phyloP scores from a whole-genome alignment of 1,140 invertebrate species.

The Bombus balteatus region DNA sequence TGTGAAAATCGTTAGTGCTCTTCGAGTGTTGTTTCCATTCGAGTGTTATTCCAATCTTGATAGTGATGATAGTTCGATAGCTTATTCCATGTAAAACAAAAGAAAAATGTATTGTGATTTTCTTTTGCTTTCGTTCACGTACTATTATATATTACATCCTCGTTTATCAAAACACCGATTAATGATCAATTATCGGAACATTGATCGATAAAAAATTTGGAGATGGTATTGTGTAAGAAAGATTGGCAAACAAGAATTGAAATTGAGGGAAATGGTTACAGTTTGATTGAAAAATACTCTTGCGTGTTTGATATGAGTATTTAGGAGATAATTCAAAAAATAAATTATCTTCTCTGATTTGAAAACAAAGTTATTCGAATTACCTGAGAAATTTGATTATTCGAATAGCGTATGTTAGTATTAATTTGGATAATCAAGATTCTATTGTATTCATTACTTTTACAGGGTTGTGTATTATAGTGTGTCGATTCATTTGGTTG shows the following conservation, averaged over 20 bases:
- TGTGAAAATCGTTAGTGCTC: not conserved
- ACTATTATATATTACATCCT: not conserved
- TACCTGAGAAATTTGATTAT: not conserved
- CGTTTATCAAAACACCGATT: not conserved
- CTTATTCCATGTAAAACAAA: not conserved
- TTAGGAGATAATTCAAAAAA: not conserved
- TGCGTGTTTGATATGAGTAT: not conserved
- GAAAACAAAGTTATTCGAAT: not conserved
- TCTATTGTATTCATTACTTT: not conserved
- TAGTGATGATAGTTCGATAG: not conserved
- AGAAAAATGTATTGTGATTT: not conserved
- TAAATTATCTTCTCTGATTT: not conserved
- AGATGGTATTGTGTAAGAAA: too few relatives aligned
- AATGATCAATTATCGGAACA: too few relatives aligned
- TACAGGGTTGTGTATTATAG: not conserved
- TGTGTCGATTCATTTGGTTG: constrained; percentile 37
- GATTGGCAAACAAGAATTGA: too few relatives aligned
- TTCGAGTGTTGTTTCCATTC: too few relatives aligned
- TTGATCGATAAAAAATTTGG: too few relatives aligned
- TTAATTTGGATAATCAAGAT: too few relatives aligned
- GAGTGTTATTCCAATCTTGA: not conserved
- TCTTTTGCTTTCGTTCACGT: not conserved
- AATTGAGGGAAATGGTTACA: too few relatives aligned
- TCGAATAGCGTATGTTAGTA: not conserved
- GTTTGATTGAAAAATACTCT: too few relatives aligned